Evolutionary conservation across 2,797 vertebrate species (phyloP).

Genomic region (Phalloptychus januarius): DNA sequence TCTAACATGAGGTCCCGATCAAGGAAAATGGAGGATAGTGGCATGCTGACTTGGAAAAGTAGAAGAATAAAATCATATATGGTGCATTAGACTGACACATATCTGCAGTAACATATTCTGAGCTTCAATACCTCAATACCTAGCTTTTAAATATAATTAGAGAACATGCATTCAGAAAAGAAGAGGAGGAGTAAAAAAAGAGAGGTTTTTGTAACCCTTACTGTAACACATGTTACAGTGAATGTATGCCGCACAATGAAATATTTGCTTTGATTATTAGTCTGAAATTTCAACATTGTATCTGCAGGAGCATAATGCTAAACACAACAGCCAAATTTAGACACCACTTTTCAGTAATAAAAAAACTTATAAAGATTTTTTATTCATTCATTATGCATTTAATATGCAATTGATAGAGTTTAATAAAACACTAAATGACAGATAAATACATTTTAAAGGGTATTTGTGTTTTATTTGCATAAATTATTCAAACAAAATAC

Average conservation of each 20-base stretch:
- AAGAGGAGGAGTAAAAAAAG: neutral
- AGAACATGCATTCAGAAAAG: neutral
- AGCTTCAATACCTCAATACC: neutral
- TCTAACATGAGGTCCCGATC: no score
- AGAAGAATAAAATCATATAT: neutral
- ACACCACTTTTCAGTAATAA: neutral
- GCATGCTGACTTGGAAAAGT: neutral
- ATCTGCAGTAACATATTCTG: neutral
- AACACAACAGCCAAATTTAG: neutral
- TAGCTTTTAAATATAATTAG: neutral
- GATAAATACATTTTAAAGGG: neutral
- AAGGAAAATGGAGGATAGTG: neutral
- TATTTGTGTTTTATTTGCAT: neutral
- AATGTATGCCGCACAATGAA: neutral
- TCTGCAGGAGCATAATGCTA: neutral
- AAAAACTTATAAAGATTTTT: neutral
- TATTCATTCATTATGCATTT: no score
- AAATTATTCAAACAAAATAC: neutral
- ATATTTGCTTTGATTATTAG: neutral
- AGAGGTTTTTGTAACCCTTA: neutral
- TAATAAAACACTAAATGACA: neutral
- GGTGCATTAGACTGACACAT: neutral
- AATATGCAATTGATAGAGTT: no score
- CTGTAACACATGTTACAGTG: no score
- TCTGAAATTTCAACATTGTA: neutral